Evolutionary conservation across 2,113 vertebrate species (phyloP).

Genomic region (Phalacrocorax brasilianus): DNA sequence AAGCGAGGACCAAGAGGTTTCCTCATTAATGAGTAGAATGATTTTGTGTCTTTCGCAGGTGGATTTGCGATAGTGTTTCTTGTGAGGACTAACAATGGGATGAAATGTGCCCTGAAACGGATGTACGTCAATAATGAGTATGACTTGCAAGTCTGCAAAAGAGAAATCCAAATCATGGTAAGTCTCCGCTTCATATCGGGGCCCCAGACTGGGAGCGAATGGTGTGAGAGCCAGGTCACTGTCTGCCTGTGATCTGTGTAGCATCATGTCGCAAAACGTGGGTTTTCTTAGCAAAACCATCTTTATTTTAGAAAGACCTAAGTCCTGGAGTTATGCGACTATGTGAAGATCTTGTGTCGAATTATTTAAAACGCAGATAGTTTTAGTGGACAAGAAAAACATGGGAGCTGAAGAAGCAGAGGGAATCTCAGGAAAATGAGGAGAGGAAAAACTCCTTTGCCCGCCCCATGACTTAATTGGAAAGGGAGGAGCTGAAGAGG

Average conservation of each 20-base stretch:
- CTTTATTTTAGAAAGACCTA: neutral
- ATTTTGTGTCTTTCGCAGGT: conserved; percentile 72
- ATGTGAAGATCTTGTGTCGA: neutral
- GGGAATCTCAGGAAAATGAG: neutral
- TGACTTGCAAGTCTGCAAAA: conserved; percentile 94
- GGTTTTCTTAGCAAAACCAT: neutral
- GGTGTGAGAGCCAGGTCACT: neutral
- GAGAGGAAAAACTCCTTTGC: neutral
- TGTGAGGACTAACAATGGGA: conserved; percentile 90
- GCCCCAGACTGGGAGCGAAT: neutral
- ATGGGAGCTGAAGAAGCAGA: neutral
- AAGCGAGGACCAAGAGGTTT: neutral
- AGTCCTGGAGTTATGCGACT: rapidly evolving
- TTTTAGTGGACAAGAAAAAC: neutral
- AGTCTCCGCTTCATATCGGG: conserved; percentile 1
- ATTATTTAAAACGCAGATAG: neutral
- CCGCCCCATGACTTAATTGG: neutral
- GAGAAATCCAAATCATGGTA: conserved; percentile 99
- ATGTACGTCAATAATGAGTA: conserved; percentile 99
- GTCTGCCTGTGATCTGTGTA: neutral
- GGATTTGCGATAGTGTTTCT: conserved; percentile 97
- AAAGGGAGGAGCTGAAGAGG: neutral
- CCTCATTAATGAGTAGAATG: neutral
- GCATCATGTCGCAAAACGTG: rapidly evolving
- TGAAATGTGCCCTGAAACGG: conserved; percentile 94